These are phyloP conservation scores for Pristiophorus japonicus DNA, from an alignment of 2,113 vertebrate genomes.

Conservation along the genomic window DNA sequence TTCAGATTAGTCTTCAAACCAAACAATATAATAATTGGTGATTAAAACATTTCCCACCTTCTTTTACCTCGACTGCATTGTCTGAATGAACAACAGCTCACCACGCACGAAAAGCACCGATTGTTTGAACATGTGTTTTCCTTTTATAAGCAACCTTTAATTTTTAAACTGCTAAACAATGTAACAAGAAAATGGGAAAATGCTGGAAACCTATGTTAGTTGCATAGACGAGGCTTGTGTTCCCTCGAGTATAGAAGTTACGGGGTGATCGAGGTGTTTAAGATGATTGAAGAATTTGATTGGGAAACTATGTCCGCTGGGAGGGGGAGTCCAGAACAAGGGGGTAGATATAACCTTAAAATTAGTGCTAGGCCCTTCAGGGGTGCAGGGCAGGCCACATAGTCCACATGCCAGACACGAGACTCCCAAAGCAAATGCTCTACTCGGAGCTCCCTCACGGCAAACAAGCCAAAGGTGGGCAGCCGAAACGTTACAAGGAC, in stretches of 20 bases:
- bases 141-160: background rate
- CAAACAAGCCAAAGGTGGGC: too few species aligned
- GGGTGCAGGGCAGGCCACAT: too few species aligned
- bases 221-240: background rate
- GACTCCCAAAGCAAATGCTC: too few species aligned
- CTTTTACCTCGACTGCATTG: background rate
- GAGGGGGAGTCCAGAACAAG: background rate
- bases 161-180: background rate
- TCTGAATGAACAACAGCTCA: background rate
- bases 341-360: background rate
- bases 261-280: background rate
- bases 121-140: background rate
- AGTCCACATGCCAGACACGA: too few species aligned
- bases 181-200: background rate
- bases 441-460: too few species aligned
- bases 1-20: background rate
- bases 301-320: background rate
- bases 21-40: slow-evolving; percentile 6
- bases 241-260: background rate
- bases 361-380: background rate
- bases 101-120: background rate
- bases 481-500: too few species aligned
- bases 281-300: background rate
- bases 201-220: background rate
- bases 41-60: background rate